Evolutionary conservation across 2,888 invertebrate species (phyloP).

Genomic region (Aspidapion aeneum): DNA sequence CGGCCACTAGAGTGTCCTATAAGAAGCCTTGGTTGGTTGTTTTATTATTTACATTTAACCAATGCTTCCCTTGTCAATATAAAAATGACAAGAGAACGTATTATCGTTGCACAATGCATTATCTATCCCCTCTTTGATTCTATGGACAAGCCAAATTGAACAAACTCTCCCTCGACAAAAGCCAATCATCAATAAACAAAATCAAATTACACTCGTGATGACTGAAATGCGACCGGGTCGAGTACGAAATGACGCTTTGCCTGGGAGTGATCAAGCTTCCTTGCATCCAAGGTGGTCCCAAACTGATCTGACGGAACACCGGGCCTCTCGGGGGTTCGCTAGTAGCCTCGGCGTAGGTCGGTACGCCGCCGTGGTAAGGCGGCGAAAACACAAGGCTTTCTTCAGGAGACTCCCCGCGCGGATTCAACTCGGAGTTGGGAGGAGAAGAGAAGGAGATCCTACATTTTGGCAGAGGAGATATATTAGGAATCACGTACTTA

Average conservation of each 20-base stretch:
- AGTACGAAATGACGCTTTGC: slow-evolving; percentile 73
- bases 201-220: slow-evolving; percentile 91
- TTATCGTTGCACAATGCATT: too few relatives aligned
- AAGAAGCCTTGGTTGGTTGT: too few relatives aligned
- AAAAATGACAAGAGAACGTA: too few relatives aligned
- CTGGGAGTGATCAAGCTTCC: slow-evolving; percentile 56
- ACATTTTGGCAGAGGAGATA: neutral
- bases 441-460: slow-evolving; percentile 78
- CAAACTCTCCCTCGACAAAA: too few relatives aligned
- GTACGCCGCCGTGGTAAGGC: slow-evolving; percentile 55
- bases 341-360: slow-evolving; percentile 43
- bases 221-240: slow-evolving; percentile 71
- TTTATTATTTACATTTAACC: too few relatives aligned
- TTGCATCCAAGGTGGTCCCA: slow-evolving; percentile 55
- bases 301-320: slow-evolving; percentile 44
- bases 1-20: too few relatives aligned
- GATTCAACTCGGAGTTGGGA: slow-evolving; percentile 67
- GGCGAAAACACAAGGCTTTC: slow-evolving; percentile 85
- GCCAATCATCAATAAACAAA: too few relatives aligned
- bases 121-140: too few relatives aligned
- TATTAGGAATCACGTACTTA: neutral
- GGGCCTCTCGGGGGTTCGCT: slow-evolving; percentile 36
- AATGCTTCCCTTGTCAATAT: too few relatives aligned
- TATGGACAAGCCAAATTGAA: too few relatives aligned
- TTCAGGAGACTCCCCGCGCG: slow-evolving; percentile 67